phyloP scores from a whole-genome alignment of 2,888 invertebrate species.

The Coleophora deauratella region DNA sequence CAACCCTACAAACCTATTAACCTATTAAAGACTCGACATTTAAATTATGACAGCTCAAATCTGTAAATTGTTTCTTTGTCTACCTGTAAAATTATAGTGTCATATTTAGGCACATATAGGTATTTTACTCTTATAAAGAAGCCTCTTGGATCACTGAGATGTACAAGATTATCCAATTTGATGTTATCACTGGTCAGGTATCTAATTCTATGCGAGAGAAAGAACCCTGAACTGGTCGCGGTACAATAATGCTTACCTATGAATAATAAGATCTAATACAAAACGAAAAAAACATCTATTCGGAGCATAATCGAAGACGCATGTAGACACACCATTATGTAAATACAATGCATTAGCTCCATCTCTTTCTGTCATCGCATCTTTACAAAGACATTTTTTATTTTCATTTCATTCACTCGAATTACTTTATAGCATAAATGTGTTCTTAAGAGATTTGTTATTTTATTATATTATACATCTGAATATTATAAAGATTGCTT shows the following conservation, averaged over 20 bases:
- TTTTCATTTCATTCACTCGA: conserved; percentile 38
- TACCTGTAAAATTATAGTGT: no score
- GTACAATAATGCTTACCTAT: conserved; percentile 63
- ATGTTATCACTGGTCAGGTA: no score
- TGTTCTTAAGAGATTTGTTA: conserved; percentile 30
- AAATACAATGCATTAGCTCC: conserved; percentile 52
- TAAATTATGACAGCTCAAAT: no score
- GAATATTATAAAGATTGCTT: background rate
- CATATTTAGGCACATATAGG: no score
- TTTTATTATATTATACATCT: background rate
- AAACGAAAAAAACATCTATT: conserved; percentile 46
- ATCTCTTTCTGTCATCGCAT: conserved; percentile 26
- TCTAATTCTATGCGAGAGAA: no score
- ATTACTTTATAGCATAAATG: conserved; percentile 40
- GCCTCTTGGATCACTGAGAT: no score
- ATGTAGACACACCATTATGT: conserved; percentile 65
- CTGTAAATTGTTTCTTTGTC: no score
- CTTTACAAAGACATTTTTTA: conserved; percentile 32
- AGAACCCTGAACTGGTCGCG: conserved; percentile 18
- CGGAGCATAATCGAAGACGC: conserved; percentile 58
- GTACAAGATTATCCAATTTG: no score
- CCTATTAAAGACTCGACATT: no score
- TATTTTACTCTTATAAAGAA: no score
- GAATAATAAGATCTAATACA: conserved; percentile 64
- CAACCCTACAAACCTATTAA: no score